These are phyloP conservation scores for Lithobates pipiens DNA, from an alignment of 2,797 vertebrate genomes.

Conservation along the genomic window DNA sequence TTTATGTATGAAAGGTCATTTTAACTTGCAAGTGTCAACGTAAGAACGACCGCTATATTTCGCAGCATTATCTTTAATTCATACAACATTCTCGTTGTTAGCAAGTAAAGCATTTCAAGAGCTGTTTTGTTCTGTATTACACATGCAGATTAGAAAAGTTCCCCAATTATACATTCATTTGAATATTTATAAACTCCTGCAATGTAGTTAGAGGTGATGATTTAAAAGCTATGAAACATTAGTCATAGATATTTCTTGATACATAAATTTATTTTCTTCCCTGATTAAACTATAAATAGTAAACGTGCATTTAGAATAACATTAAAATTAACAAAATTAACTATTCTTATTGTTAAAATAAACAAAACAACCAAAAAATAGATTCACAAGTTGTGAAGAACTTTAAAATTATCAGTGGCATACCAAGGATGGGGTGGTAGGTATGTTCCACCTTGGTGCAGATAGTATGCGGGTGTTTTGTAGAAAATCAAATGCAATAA, in stretches of 20 bases:
- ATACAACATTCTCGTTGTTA: neutral
- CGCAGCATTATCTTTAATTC: neutral
- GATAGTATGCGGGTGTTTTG: no score
- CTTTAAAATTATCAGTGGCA: no score
- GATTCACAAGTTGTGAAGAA: no score
- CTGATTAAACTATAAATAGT: constrained; percentile 34
- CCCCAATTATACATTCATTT: constrained; percentile 8
- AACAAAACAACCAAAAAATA: no score
- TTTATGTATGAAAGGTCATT: no score
- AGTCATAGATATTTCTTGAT: constrained; percentile 30
- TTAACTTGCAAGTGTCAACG: no score
- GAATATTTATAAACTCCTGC: constrained; percentile 19
- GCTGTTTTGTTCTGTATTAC: constrained; percentile 5
- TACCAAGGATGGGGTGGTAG: no score
- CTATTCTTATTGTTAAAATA: no score
- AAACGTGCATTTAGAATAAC: neutral
- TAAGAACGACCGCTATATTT: neutral
- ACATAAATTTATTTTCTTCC: constrained; percentile 6
- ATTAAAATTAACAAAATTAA: no score
- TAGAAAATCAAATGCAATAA: no score
- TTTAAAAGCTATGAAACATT: constrained; percentile 28
- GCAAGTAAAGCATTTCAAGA: neutral
- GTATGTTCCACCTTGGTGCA: no score
- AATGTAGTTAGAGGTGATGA: constrained; percentile 16
- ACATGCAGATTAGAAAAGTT: constrained; percentile 15